Evolutionary conservation across 2,797 vertebrate species (phyloP).

Genomic region (Pangasius sanitwongsei): DNA sequence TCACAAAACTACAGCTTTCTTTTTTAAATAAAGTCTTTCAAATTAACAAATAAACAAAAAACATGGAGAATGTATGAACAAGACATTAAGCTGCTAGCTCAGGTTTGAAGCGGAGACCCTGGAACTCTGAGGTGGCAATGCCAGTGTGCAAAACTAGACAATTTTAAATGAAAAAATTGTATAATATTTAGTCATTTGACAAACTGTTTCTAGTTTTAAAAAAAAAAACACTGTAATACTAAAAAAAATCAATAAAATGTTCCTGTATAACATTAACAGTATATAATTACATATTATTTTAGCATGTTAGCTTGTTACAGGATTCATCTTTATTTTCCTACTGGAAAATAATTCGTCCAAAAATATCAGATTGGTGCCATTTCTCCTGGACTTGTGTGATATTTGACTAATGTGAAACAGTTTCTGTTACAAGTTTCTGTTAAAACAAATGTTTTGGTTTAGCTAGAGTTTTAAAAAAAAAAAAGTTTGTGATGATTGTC

Average conservation of each 20-base stretch:
- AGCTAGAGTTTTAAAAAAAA: neutral
- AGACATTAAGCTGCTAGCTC: neutral
- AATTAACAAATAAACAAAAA: neutral
- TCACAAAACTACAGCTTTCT: neutral
- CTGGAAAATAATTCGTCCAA: neutral
- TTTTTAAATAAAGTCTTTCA: neutral
- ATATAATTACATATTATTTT: neutral
- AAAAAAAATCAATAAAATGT: neutral
- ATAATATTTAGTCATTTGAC: neutral
- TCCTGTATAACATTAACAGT: neutral
- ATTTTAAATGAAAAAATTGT: neutral
- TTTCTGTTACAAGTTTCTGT: neutral
- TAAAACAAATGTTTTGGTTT: neutral
- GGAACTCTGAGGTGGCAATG: neutral
- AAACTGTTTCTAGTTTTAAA: neutral
- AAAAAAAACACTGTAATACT: neutral
- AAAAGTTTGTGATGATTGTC: neutral
- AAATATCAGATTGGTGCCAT: neutral
- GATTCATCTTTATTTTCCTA: neutral
- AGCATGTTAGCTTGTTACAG: neutral
- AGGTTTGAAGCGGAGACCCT: neutral
- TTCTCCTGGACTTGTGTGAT: neutral
- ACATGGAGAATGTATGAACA: neutral
- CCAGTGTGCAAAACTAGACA: neutral
- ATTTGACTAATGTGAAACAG: neutral